phyloP scores from a whole-genome alignment of 2,888 invertebrate species.

The Mermis nigrescens region DNA sequence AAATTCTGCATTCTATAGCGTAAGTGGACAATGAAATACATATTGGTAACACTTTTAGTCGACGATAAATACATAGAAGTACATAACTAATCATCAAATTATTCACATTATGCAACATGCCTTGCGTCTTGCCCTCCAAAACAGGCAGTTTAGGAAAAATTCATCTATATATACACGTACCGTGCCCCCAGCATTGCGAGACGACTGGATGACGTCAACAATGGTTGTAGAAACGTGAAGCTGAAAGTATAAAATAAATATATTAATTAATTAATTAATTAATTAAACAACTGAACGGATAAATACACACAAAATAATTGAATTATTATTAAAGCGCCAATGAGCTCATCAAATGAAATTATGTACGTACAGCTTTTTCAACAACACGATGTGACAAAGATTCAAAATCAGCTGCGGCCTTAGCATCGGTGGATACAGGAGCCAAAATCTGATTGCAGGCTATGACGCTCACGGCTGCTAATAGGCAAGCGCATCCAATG shows the following conservation, averaged over 20 bases:
- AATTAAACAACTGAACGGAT: no score
- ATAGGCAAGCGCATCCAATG: conserved; percentile 3
- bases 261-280: no score
- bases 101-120: no score
- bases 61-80: no score
- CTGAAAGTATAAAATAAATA: conserved; percentile 19
- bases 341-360: background rate
- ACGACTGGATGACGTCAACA: conserved; percentile 56
- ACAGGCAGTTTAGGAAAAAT: no score
- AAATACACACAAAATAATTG: conserved; percentile 12
- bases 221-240: conserved; percentile 64
- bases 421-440: background rate
- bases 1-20: no score
- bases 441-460: background rate
- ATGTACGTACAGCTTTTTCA: conserved; percentile 48
- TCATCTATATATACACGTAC: conserved; percentile 48
- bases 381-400: conserved; percentile 60
- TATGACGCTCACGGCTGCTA: background rate
- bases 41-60: no score
- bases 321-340: no score
- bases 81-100: no score
- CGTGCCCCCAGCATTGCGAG: conserved; percentile 66
- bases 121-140: no score
- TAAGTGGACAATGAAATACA: no score
- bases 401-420: conserved; percentile 41